A percentile compares a stretch with the other conserved stretches of the same genome.
These are phyloP conservation scores for Melanotaenia duboulayi DNA, from an alignment of 2,113 vertebrate genomes.

Conservation along the genomic window DNA sequence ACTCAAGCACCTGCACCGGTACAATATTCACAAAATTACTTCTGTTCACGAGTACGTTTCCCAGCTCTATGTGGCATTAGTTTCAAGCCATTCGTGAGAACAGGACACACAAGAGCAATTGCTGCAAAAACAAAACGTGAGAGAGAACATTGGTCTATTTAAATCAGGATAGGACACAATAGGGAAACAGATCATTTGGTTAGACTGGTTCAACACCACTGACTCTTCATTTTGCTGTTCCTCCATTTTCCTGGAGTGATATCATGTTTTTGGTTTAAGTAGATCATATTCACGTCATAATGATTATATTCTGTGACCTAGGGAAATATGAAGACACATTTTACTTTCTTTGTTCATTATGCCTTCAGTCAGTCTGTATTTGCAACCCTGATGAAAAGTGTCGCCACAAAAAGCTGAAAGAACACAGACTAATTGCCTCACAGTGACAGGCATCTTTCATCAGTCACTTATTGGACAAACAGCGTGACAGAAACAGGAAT, in stretches of 20 bases:
- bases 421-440: slow-evolving; percentile 25
- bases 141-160: slow-evolving; percentile 56
- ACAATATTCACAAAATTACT: neutral
- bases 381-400: neutral
- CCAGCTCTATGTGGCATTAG: neutral
- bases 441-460: slow-evolving; percentile 53
- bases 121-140: slow-evolving; percentile 35
- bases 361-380: neutral
- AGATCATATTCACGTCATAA: neutral
- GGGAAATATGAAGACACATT: slow-evolving; percentile 19
- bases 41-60: neutral
- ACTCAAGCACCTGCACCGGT: neutral
- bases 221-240: neutral
- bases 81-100: neutral
- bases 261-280: neutral
- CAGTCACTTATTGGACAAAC: slow-evolving; percentile 31
- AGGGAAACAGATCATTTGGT: slow-evolving; percentile 36
- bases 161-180: slow-evolving; percentile 47
- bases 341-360: slow-evolving; percentile 5
- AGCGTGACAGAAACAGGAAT: slow-evolving; percentile 13
- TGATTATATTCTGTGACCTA: neutral
- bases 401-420: slow-evolving; percentile 10
- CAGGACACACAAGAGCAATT: slow-evolving; percentile 30
- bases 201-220: slow-evolving; percentile 36
- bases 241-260: neutral